Conservation (phyloP, 2,113 vertebrate species). For the Micronycteris hirsuta region DNA sequence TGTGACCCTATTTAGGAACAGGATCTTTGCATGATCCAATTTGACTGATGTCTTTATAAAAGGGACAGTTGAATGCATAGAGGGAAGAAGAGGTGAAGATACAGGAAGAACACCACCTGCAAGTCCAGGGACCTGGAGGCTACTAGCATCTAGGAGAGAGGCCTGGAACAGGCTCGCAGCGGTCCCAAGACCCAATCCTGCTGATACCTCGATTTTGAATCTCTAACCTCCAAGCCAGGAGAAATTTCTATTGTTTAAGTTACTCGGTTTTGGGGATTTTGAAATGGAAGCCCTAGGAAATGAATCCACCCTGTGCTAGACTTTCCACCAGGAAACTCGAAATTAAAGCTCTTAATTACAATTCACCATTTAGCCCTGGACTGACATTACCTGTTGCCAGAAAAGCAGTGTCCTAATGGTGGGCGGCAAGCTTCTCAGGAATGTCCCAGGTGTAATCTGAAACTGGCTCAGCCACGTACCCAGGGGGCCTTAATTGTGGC, state of each 20-base stretch:
- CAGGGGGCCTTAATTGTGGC: neutral
- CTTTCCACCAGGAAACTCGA: neutral
- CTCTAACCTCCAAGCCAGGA: neutral
- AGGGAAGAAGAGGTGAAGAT: neutral
- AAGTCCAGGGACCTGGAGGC: neutral
- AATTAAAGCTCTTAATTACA: neutral
- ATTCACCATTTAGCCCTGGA: neutral
- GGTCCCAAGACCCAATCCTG: neutral
- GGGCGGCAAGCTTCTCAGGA: neutral
- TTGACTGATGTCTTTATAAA: neutral
- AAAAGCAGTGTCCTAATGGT: neutral
- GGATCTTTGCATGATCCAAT: neutral
- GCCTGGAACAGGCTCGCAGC: neutral
- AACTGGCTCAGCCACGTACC: neutral
- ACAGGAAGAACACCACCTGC: neutral
- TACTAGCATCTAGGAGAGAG: neutral
- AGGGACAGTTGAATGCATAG: neutral
- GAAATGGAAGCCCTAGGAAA: neutral
- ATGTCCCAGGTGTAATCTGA: neutral
- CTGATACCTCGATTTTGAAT: neutral
- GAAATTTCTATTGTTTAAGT: neutral
- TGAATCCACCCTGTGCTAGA: neutral
- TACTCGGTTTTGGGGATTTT: neutral
- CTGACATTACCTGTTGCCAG: neutral
- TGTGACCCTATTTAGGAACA: neutral